Evolutionary conservation across 2,797 vertebrate species (phyloP).

Genomic region (Streptopelia turtur): DNA sequence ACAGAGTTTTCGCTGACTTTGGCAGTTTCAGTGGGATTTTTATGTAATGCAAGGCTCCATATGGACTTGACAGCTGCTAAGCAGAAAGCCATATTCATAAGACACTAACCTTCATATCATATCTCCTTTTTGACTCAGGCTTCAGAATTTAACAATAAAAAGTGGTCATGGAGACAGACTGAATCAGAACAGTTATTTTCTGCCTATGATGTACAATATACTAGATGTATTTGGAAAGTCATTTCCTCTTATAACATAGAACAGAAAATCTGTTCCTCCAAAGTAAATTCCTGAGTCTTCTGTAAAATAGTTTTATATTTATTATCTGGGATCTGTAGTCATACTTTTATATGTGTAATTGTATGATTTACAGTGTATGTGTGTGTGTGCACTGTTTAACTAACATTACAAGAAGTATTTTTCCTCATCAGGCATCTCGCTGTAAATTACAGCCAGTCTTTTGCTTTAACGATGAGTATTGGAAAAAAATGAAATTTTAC

Average conservation of each 20-base stretch:
- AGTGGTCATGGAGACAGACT: background rate
- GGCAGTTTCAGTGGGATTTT: background rate
- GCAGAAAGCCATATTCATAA: background rate
- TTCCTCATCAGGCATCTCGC: background rate
- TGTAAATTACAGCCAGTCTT: slow-evolving; percentile 6
- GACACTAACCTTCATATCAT: background rate
- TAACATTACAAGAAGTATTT: background rate
- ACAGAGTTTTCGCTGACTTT: background rate
- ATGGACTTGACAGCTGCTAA: slow-evolving; percentile 26
- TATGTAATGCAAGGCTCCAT: background rate
- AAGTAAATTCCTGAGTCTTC: background rate
- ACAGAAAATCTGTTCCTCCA: background rate
- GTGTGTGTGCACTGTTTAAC: background rate
- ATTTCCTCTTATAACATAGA: background rate
- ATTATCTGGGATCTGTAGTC: background rate
- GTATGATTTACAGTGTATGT: background rate
- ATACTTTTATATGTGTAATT: background rate
- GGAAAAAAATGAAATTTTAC: slow-evolving; percentile 69
- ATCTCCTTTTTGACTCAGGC: background rate
- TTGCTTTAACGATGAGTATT: slow-evolving; percentile 39
- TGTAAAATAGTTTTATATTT: background rate
- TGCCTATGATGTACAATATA: background rate
- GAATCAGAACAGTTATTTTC: background rate
- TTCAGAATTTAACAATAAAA: slow-evolving; percentile 1
- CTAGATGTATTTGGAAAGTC: background rate